Evolutionary conservation across 2,888 invertebrate genomes (phyloP).

Genomic region (Oscheius onirici): DNA sequence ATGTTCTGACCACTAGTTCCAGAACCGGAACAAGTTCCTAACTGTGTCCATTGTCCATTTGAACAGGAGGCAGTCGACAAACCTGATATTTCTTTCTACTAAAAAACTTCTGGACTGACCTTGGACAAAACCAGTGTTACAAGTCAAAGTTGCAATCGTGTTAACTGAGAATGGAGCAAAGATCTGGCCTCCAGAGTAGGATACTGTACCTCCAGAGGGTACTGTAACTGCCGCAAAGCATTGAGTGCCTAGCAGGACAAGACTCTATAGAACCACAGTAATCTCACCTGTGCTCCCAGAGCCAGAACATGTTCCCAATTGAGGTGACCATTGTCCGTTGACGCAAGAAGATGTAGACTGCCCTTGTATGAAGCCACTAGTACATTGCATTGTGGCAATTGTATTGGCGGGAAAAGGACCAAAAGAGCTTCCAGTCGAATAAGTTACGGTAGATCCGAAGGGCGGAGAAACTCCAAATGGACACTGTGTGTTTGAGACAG

Average conservation of each 20-base stretch:
- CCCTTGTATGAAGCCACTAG: conserved; percentile 35
- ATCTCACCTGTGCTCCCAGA: conserved; percentile 36
- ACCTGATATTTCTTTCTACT: conserved; percentile 1
- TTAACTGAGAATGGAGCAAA: conserved; percentile 9
- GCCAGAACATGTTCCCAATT: conserved; percentile 43
- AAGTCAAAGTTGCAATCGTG: conserved; percentile 13
- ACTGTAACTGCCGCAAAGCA: neutral
- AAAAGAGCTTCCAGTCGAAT: conserved; percentile 13
- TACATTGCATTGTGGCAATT: conserved; percentile 39
- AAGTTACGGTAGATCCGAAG: conserved; percentile 21
- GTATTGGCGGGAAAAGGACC: conserved; percentile 24
- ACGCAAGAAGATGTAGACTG: conserved; percentile 37
- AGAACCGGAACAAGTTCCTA: conserved; percentile 36
- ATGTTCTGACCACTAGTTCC: neutral
- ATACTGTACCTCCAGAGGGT: conserved; percentile 14
- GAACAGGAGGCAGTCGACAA: conserved; percentile 36
- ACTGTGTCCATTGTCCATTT: conserved; percentile 40
- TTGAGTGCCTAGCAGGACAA: conserved; percentile 11
- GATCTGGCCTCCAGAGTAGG: conserved; percentile 7
- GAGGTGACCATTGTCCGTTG: conserved; percentile 41
- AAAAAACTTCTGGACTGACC: neutral
- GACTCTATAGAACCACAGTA: neutral
- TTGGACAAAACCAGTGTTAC: neutral
- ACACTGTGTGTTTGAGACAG: conserved; percentile 15
- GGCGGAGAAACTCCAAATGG: neutral